Base-by-base conservation (phyloP, 2,113 vertebrate species). In the Fulmarus glacialis region DNA sequence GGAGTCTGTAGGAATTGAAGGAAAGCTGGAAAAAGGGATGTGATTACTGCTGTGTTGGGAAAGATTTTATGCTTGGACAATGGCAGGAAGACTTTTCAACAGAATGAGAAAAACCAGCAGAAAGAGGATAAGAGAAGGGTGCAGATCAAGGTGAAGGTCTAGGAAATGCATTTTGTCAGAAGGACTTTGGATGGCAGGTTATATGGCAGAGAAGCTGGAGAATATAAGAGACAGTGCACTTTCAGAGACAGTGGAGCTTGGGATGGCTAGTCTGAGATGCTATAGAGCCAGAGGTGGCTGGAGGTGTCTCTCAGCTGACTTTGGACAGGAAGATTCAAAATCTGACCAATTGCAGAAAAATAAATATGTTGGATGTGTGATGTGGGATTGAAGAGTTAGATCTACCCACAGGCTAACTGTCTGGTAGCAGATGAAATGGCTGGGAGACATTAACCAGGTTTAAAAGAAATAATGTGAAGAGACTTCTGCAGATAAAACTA, bases 401-500 rank as follows among this genome's bases (percentile, higher is more conserved):
- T 59, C 42, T 87, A 67, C 10, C 11, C 40, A 83, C 11, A 59
- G 42, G 23, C 22, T 74, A 52, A 56, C n/a, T 64, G 59, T 59
- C 36, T 67, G 63, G 52, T 42, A 74, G 68, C 82, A 93, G 55
- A 24, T 63, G 32, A 85, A 92, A 55, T 36, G 48, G 15, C 55
- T 92, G 43, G 13, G 59, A 82, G 55, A 78, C 17, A 50, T 55
- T 87, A 79, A 58, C 32, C 36, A 50, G 59, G 22, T 87, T 80
- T 73, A 66, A 92, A 90, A 84, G 47, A 82, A 80, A 43, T 52
- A 1, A 90, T 30, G 34, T 55, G 17, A 75, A 86, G 53, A 11
- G 11, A 78, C 34, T 89, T 80, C 55, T 87, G 64, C 67, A 90
- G 75, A 91, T 83, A 90, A 94, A 94, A 90, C 40, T 62, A 92